phyloP scores from a whole-genome alignment of 1,140 invertebrate genomes.

The Sitobion miscanthi region DNA sequence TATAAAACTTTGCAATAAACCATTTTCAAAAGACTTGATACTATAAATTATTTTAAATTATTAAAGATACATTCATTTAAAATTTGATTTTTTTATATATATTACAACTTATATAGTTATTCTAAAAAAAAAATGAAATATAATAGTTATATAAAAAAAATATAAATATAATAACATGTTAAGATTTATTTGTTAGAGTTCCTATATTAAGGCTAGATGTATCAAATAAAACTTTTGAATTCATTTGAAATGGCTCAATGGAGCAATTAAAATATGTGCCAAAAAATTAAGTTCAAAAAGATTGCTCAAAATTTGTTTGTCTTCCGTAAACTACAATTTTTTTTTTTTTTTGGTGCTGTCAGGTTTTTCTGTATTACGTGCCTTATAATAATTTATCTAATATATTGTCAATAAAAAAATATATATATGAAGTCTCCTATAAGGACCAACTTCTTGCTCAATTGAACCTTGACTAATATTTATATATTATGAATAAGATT shows the following conservation, averaged over 20 bases:
- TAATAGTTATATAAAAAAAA: background rate
- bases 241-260: conserved; percentile 40
- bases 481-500: conserved; percentile 35
- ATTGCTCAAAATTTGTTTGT: conserved; percentile 53
- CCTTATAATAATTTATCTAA: conserved; percentile 49
- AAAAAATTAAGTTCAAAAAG: conserved; percentile 42
- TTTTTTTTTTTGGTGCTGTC: conserved; percentile 52
- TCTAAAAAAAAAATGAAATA: background rate
- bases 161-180: background rate
- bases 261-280: conserved; percentile 47
- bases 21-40: conserved; percentile 28
- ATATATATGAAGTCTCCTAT: background rate
- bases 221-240: conserved; percentile 47
- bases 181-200: conserved; percentile 52
- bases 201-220: conserved; percentile 54
- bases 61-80: background rate
- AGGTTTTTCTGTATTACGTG: conserved; percentile 50
- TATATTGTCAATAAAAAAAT: conserved; percentile 18
- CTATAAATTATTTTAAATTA: conserved; percentile 3
- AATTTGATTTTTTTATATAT: conserved; percentile 8
- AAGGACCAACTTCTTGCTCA: conserved; percentile 47
- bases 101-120: conserved; percentile 30
- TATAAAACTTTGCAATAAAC: conserved; percentile 35
- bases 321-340: conserved; percentile 45
- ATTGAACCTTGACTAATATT: conserved; percentile 49